Evolutionary conservation across 2,888 invertebrate species (phyloP).

Genomic region (Nemurella pictetii): DNA sequence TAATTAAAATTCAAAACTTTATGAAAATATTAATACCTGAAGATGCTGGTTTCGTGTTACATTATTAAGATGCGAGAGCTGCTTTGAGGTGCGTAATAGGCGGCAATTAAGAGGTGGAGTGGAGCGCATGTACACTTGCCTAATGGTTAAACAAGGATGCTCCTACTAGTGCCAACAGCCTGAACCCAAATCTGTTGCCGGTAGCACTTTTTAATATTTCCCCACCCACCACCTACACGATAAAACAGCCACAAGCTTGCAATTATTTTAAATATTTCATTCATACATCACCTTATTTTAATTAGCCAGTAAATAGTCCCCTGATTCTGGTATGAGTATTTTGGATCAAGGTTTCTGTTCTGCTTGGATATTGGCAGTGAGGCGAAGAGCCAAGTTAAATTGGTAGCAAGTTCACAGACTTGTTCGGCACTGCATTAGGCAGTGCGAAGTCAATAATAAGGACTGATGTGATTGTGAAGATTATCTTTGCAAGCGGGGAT

Average conservation of each 20-base stretch:
- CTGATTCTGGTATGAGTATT: no score
- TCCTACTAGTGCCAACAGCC: background rate
- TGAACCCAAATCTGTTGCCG: background rate
- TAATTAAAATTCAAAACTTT: background rate
- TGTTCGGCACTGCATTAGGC: no score
- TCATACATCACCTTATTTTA: no score
- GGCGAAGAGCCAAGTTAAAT: no score
- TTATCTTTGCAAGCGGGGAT: background rate
- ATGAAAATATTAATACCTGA: background rate
- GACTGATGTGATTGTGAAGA: background rate
- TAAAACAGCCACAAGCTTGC: background rate
- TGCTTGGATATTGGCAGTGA: no score
- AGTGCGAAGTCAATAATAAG: slow-evolving; percentile 16
- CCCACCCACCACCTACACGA: background rate
- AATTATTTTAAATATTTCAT: background rate
- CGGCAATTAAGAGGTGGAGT: background rate
- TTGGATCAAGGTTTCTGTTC: no score
- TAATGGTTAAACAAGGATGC: background rate
- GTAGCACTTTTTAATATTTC: background rate
- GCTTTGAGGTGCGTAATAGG: background rate
- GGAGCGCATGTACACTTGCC: background rate
- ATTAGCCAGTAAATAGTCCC: no score
- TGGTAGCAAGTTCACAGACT: no score
- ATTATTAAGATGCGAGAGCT: background rate
- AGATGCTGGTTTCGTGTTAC: background rate